A percentile compares a stretch with the other conserved stretches of the same genome.
phyloP scores from a whole-genome alignment of 2,888 invertebrate species.

The Oligia latruncula region DNA sequence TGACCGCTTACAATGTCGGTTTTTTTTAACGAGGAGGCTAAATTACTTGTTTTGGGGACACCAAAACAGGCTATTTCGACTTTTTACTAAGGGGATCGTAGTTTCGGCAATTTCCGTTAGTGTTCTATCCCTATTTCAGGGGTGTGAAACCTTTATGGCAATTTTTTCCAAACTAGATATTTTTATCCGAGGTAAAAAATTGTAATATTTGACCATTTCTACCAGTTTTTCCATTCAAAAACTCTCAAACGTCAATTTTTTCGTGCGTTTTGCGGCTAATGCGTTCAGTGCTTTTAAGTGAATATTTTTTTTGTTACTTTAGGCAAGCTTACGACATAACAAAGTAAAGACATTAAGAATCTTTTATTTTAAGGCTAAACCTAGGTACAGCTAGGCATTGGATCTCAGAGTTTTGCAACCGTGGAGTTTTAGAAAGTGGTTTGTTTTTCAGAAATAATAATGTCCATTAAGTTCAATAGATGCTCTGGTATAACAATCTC shows the following conservation, averaged over 20 bases:
- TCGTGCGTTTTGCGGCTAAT: not conserved
- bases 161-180: not conserved
- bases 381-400: no score
- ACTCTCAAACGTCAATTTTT: no score
- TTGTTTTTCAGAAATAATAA: not conserved
- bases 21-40: constrained; percentile 20
- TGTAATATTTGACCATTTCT: not conserved
- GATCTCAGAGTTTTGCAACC: not conserved
- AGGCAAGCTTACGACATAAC: not conserved
- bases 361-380: not conserved
- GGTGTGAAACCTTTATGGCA: not conserved
- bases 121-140: not conserved
- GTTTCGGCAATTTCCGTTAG: not conserved
- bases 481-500: not conserved
- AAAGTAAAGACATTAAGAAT: no score
- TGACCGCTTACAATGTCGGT: constrained; percentile 52
- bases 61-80: not conserved
- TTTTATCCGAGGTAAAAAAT: not conserved
- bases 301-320: not conserved
- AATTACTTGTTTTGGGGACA: not conserved
- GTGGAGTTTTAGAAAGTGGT: no score
- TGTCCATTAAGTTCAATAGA: not conserved
- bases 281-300: not conserved
- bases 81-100: not conserved
- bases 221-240: not conserved